Evolutionary conservation across 1,140 invertebrate genomes (phyloP), one percentile per base, ranked within the genome.

Genomic region (Sweltsa coloradensis): DNA sequence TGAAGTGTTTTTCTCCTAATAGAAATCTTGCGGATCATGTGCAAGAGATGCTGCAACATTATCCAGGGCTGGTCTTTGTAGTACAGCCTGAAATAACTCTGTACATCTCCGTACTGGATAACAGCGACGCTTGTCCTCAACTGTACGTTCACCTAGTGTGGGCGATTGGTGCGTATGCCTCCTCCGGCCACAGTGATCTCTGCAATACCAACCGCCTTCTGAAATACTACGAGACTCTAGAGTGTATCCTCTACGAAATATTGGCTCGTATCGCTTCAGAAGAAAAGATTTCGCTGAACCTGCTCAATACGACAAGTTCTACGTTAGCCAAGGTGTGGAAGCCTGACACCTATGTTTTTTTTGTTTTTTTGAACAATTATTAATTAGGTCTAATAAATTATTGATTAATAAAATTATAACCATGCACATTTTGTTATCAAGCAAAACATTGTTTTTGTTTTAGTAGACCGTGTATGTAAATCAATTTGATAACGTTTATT

Each of bases 161-260:
- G 48, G 25, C 34, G 1, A 36, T 45, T 22, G 48, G 48, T 14
- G 48, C 44, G 36, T 50, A 29, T 37, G 48, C 31, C 19, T 44
- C 48, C 13, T 18, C 48, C 5, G 34, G 18, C 27, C 22, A n/a
- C 27, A 50, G 48, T 6, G 27, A 50, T 34, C 26, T 5, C 3
- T 50, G 31, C 22, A 31, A 6, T 26, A 27, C 34, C 21, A 34
- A 50, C 34, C n/a, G 26, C 3, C 1, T 50, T 29, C 22, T 37
- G 14, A 43, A 37, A 24, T 50, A 50, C 40, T 50, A 45, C 21
- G 48, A 50, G 29, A 26, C 23, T 11, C 29, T 50, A 21, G 48
- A 50, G 29, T 50, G 48, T 25, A 22, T 34, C 29, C 13, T 50
- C 22, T 50, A 50, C 31, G 48, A 50, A 37, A 45, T 21, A 26